Base-by-base conservation (phyloP, 2,797 vertebrate species). In the Chaetophractus vellerosus region DNA sequence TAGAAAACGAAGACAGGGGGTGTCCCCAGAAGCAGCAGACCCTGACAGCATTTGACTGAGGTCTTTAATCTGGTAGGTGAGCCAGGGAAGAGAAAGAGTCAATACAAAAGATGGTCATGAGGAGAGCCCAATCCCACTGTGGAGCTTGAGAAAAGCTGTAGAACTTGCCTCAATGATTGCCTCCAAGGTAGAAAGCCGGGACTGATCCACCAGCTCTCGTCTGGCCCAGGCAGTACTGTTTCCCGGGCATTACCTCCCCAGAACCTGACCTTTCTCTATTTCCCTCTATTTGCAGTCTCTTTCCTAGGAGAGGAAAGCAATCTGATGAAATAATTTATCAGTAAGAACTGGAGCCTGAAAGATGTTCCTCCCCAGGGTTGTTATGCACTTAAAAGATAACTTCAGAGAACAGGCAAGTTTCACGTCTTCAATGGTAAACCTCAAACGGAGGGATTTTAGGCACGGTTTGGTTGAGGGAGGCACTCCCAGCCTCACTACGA, bases 241-340 rank as follows among this genome's bases (percentile, higher is more conserved):
- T 23, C 41, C 86, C 79, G 36, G 2, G 26, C 23, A 72, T 79
- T 12, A 50, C 80, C 18, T 16, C 45, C 72, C 15, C 2, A 57
- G 45, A 26, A 36, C 38, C 12, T 24, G n/a, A 26, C 2, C 45
- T 28, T 61, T 66, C 41, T 69, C 1, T 38, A 28, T 21, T 23
- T 68, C 45, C 28, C n/a, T 69, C 52, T 63, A 38, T 11, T 55
- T 18, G 3, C 5, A 63, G 23, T 71, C 69, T 94, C 63, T 91
- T 26, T 61, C 85, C 74, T 24, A 69, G 78, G 16, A 94, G 33
- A 93, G 71, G n/a, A 91, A 86, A 84, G 38, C 24, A 74, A 38
- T 31, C 24, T 90, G 63, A 71, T 68, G 24, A 68, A 59, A 66
- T 8, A 68, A 59, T 61, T n/a, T 28, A 45, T 89, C 7, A 15